These are phyloP conservation scores for Huso huso DNA, from an alignment of 2,797 vertebrate species.

Conservation along the genomic window DNA sequence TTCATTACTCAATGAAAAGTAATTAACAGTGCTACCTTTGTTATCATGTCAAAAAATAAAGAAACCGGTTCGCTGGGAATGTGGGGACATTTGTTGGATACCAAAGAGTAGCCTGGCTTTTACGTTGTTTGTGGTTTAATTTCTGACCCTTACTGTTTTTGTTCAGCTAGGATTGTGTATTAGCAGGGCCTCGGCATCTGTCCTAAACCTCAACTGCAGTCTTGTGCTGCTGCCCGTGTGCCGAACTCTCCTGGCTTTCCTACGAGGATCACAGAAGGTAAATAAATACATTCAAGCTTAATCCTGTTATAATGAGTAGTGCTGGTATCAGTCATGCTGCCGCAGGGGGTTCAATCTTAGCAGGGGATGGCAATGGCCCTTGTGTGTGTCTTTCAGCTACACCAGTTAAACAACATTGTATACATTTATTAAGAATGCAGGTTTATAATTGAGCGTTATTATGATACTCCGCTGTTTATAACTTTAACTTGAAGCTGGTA, in stretches of 20 bases:
- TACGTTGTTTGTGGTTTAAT: neutral
- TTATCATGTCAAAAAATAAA: no score
- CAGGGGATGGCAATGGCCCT: neutral
- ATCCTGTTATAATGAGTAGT: neutral
- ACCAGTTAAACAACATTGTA: no score
- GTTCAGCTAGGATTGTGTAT: slow-evolving; percentile 89
- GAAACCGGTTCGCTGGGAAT: no score
- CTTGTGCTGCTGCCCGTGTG: slow-evolving; percentile 87
- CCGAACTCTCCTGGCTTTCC: slow-evolving; percentile 71
- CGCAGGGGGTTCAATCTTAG: neutral
- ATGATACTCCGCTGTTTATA: no score
- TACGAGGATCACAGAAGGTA: slow-evolving; percentile 78
- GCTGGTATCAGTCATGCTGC: neutral
- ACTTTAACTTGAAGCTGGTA: no score
- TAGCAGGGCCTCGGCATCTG: slow-evolving; percentile 88
- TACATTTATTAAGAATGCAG: no score
- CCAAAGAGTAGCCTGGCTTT: neutral
- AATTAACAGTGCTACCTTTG: no score
- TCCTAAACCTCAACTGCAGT: slow-evolving; percentile 93
- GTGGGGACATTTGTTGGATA: neutral
- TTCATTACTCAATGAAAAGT: no score
- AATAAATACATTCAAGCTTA: slow-evolving; percentile 16
- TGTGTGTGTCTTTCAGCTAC: neutral
- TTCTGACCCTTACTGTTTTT: slow-evolving; percentile 54
- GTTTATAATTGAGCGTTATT: no score